Evolutionary conservation across 2,797 vertebrate genomes (phyloP).

Genomic region (Babyrousa celebensis): DNA sequence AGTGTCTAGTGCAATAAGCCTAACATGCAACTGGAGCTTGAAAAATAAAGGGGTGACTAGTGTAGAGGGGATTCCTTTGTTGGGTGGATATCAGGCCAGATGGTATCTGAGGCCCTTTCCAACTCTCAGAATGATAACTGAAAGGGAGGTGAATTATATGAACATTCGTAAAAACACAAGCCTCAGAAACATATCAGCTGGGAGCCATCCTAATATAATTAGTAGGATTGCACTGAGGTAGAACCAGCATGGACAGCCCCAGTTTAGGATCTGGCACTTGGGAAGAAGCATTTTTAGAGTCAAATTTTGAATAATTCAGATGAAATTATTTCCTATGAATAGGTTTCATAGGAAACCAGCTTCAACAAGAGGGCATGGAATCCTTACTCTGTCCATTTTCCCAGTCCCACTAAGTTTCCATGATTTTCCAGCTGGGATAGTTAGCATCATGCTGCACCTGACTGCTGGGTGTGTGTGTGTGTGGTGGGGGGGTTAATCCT

Average conservation of each 20-base stretch:
- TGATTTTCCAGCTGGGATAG: neutral
- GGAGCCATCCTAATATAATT: neutral
- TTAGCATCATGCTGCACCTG: neutral
- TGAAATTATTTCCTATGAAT: neutral
- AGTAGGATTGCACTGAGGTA: neutral
- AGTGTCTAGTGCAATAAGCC: neutral
- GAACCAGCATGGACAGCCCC: neutral
- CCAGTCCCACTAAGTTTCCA: neutral
- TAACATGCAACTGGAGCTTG: neutral
- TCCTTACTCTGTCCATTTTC: neutral
- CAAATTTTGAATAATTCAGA: conserved; percentile 43
- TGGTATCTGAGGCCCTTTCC: neutral
- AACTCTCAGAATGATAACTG: neutral
- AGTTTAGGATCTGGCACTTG: neutral
- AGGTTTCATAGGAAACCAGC: neutral
- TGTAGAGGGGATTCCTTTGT: neutral
- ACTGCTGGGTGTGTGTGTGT: too few species aligned
- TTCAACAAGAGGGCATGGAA: neutral
- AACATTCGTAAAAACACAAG: neutral
- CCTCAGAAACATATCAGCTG: neutral
- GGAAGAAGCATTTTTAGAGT: neutral
- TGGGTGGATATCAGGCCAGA: neutral
- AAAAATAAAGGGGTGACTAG: conserved; percentile 16
- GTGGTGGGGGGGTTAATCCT: neutral
- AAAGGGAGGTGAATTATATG: neutral